These are phyloP conservation scores for Erebia epiphron DNA, from an alignment of 2,888 invertebrate species.

Conservation along the genomic window DNA sequence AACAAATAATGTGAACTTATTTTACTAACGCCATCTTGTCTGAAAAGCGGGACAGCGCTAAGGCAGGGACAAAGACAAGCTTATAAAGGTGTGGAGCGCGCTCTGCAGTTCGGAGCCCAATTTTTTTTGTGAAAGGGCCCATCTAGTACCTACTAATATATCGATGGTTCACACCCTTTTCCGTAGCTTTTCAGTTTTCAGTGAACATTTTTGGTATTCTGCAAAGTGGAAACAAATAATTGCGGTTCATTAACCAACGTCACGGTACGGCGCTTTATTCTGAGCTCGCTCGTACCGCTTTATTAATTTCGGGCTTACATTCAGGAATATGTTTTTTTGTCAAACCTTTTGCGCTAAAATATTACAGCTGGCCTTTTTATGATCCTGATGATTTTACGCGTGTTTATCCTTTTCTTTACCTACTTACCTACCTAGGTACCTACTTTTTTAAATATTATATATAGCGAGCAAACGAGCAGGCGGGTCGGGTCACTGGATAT, in stretches of 20 bases:
- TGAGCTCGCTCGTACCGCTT: not conserved
- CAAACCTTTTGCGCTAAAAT: not conserved
- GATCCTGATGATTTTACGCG: not conserved
- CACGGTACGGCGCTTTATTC: not conserved
- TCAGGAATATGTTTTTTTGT: not conserved
- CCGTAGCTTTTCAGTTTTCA: constrained; percentile 10
- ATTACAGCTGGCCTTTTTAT: not conserved
- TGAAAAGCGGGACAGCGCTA: no score
- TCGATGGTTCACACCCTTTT: constrained; percentile 31
- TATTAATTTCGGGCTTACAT: constrained; percentile 5
- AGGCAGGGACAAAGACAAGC: no score
- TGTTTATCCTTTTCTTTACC: not conserved
- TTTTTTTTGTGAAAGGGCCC: no score
- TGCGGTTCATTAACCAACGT: constrained; percentile 14
- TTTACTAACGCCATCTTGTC: no score
- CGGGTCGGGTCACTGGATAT: no score
- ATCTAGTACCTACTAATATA: no score
- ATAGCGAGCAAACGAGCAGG: no score
- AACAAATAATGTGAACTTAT: no score
- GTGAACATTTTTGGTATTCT: constrained; percentile 21
- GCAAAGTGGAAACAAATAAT: constrained; percentile 3
- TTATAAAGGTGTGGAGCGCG: no score
- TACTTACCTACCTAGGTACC: no score
- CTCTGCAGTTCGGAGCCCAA: no score
- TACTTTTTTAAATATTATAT: no score